Evolutionary conservation across 2,888 invertebrate genomes (phyloP), one percentile per base, ranked within the genome.

Genomic region (Phymatocera aterrima): DNA sequence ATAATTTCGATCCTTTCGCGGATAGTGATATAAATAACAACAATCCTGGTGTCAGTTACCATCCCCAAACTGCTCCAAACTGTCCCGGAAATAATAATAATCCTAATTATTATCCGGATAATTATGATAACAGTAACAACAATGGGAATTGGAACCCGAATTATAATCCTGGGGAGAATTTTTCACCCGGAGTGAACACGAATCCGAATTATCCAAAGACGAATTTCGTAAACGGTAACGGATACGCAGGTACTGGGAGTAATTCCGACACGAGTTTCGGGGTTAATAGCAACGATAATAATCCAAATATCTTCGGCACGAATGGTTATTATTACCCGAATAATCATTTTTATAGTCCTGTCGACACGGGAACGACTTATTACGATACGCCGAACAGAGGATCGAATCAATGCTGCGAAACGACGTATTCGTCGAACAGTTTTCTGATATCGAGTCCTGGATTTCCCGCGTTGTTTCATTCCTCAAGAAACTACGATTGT

Each of bases 391-490:
- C n/a, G n/a, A n/a, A n/a, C n/a, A 51, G 46, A 48, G 24, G 64
- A 10, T 60, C 72, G 34, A 65, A 80, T 5, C 68, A 84, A 24
- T 89, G 89, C 48, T 89, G 89, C 77, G 78, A 75, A 0, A 79
- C 79, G 0, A 77, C 79, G 8, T 85, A 85, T 78, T 83, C 84
- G 2, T 61, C 80, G 0, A 81, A 81, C 10, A 82, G 90, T 77
- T 93, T 93, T 83, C 88, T 92, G 46, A 82, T 94, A 1, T 87
- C 92, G 0, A 94, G 93, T 88, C 94, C 93, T 0, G 92, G 92
- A 18, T 94, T 94, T 85, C 93, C 93, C 0, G 89, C 82, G 3
- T 24, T 83, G 0, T 75, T 78, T 6, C 81, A 83, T 21, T 74
- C 81, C 1, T 54, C 80, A 0, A 81, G 74, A 31, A 24, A 80